Evolutionary conservation across 2,888 invertebrate species (phyloP), one percentile per base, ranked within the genome.

Genomic region (Eurytoma californica): DNA sequence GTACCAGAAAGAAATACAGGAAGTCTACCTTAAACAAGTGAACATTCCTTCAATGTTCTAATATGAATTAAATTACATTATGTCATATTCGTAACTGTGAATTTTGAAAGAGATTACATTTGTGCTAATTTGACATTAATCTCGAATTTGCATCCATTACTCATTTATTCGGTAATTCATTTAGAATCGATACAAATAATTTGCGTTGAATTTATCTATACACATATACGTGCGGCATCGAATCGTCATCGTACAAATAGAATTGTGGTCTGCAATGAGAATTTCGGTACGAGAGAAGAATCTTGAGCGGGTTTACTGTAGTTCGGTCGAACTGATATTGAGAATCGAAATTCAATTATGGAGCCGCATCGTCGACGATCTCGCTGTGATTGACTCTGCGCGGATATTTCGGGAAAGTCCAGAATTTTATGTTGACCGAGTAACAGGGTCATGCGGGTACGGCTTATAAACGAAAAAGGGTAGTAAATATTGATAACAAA

Each of bases 321-420:
- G 14, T 53, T 13, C 47, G 39, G 53, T 70, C 30, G n/a, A 12
- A 60, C 74, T 39, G 58, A 74, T 58, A 66, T 67, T 74, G 74
- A 58, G 57, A 74, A 67, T 74, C 58, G 74, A 67, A 60, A 75
- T 75, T 75, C 68, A 68, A 75, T 75, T 75, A 75, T 68, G 57
- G 58, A 51, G 53, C 49, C 20, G 16, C 55, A 66, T 57, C 65
- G 73, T 12, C 39, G 73, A 47, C 47, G 47, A 63, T 73, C 63
- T 73, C 73, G 66, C 47, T 49, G 58, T 51, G 58, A 49, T 67
- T 30, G 39, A 60, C 49, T 68, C 30, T 68, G 16, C 55, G 12
- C 55, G 68, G 55, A 68, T 55, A 68, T 68, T 68, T 68, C 68
- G 28, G 55, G 39, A 13, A 7, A 39, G 39, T 39, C 9, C 39